Evolutionary conservation across 1,140 invertebrate species (phyloP).

Genomic region (Laodelphax striatellus): DNA sequence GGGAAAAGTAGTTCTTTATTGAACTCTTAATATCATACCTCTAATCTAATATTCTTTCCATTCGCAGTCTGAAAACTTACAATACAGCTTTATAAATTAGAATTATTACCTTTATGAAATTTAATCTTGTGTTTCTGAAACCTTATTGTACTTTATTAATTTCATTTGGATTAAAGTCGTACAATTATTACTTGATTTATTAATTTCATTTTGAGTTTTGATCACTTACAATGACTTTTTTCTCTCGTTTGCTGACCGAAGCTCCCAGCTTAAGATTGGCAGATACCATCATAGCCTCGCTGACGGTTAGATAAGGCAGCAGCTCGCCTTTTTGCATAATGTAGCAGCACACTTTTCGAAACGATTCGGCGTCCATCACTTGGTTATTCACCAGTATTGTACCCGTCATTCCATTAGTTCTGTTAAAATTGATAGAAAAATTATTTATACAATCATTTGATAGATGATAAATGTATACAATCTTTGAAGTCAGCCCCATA

Average conservation of each 20-base stretch:
- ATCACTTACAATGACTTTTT: conserved; percentile 70
- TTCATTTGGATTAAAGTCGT: too few species aligned
- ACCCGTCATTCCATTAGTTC: conserved; percentile 45
- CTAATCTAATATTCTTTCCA: not conserved
- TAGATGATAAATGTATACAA: too few species aligned
- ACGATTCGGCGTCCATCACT: conserved; percentile 66
- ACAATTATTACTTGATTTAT: conserved; percentile 18
- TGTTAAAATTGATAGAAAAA: conserved; percentile 5
- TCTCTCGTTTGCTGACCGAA: conserved; percentile 48
- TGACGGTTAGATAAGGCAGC: conserved; percentile 65
- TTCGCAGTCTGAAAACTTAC: conserved; percentile 34
- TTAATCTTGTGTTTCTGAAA: too few species aligned
- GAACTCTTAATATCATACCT: too few species aligned
- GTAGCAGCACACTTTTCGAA: conserved; percentile 62
- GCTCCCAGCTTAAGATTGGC: conserved; percentile 63
- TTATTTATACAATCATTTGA: not conserved
- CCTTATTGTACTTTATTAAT: not conserved
- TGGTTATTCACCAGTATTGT: conserved; percentile 75
- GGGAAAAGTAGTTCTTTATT: too few species aligned
- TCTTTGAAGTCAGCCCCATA: too few species aligned
- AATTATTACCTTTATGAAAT: too few species aligned
- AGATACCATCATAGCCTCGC: conserved; percentile 75
- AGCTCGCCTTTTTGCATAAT: conserved; percentile 86
- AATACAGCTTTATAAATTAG: conserved; percentile 40
- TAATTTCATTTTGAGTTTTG: conserved; percentile 32